phyloP scores from a whole-genome alignment of 2,113 vertebrate species.

The Pseudopipra pipra region DNA sequence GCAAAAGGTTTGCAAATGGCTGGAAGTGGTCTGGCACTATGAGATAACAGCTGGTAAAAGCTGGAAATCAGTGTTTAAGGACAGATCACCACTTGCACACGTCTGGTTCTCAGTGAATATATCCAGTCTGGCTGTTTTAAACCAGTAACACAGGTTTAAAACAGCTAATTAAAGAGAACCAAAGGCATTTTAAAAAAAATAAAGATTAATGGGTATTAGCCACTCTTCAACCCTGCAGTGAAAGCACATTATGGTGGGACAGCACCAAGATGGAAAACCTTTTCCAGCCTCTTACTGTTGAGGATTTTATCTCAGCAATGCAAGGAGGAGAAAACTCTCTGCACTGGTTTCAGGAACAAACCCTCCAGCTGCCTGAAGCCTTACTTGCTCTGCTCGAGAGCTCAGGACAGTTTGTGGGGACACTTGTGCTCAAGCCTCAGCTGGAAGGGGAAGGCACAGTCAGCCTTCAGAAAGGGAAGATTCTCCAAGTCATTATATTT shows the following conservation, averaged over 20 bases:
- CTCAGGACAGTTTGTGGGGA: not conserved
- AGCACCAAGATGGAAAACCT: not conserved
- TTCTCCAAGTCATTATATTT: not conserved
- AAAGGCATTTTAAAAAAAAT: not conserved
- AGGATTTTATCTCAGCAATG: not conserved
- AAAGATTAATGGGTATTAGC: fast-evolving
- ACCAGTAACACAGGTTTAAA: not conserved
- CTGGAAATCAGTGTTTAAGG: not conserved
- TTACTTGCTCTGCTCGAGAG: not conserved
- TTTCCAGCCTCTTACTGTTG: not conserved
- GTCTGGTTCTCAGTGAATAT: not conserved
- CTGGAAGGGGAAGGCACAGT: not conserved
- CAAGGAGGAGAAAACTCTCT: not conserved
- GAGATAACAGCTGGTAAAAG: not conserved
- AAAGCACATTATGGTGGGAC: not conserved
- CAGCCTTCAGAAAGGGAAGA: not conserved
- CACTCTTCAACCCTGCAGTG: not conserved
- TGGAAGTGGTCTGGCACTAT: not conserved
- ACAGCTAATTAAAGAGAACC: not conserved
- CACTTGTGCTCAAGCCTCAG: not conserved
- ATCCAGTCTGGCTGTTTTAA: not conserved
- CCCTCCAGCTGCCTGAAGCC: not conserved
- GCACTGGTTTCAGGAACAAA: not conserved
- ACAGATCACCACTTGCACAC: not conserved
- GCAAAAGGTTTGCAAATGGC: not conserved